Evolutionary conservation across 2,888 invertebrate genomes (phyloP).

Genomic region (Cataglyphis cursor): DNA sequence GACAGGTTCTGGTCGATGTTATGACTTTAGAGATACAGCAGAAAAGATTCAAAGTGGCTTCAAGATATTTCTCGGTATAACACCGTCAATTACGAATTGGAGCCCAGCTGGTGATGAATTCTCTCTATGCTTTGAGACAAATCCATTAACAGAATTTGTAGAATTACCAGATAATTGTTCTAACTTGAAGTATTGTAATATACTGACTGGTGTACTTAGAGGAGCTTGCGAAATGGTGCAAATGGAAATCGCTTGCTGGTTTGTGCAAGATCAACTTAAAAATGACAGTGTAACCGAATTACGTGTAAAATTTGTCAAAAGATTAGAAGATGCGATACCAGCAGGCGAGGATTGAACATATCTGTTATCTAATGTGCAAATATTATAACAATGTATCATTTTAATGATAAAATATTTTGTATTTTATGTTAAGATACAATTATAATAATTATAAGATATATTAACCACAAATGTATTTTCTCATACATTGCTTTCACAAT

Average conservation of each 20-base stretch:
- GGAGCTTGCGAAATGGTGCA: slow-evolving; percentile 99
- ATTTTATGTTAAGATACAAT: slow-evolving; percentile 26
- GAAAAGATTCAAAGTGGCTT: slow-evolving; percentile 96
- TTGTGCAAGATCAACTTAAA: slow-evolving; percentile 97
- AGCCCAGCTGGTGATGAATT: slow-evolving; percentile 98
- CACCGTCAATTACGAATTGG: slow-evolving; percentile 98
- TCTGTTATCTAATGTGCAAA: slow-evolving; percentile 12
- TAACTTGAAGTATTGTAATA: slow-evolving; percentile 95
- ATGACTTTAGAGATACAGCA: slow-evolving; percentile 98
- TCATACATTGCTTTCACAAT: background rate
- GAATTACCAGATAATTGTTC: slow-evolving; percentile 95
- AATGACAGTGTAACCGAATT: slow-evolving; percentile 98
- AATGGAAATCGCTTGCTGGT: slow-evolving; percentile 97
- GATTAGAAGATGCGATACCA: slow-evolving; percentile 98
- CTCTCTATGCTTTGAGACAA: slow-evolving; percentile 97
- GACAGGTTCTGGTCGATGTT: slow-evolving; percentile 95
- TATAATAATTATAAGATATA: slow-evolving; percentile 3
- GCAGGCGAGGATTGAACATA: slow-evolving; percentile 96
- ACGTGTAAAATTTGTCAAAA: slow-evolving; percentile 96
- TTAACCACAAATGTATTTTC: background rate
- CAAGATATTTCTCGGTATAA: slow-evolving; percentile 91
- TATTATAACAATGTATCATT: slow-evolving; percentile 2
- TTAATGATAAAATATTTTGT: slow-evolving; percentile 16
- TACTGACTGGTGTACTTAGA: slow-evolving; percentile 96
- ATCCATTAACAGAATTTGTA: slow-evolving; percentile 98